Base-by-base conservation (phyloP, 92 coral and sea anemone species). In the Palythoa heliodiscus region DNA sequence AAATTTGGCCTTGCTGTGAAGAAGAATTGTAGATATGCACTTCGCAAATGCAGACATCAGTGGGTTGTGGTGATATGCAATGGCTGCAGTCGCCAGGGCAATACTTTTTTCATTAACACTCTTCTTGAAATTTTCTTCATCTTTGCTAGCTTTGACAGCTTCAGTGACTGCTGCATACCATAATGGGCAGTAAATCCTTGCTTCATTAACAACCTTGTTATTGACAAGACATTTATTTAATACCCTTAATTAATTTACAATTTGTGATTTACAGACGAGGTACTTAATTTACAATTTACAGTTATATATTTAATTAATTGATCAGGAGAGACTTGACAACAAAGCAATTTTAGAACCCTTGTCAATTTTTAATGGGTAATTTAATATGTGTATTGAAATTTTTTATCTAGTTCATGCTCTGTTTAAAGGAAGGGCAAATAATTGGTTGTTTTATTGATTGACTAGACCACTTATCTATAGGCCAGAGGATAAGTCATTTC, bases 81-180 rank as follows among this genome's bases (percentile, higher is more conserved):
- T 86, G n/a, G 55, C 82, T 20, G 89, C 72, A 38, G 83, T 86
- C 48, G 71, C 88, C 24, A 86, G 47, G 53, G 83, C 88, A 20
- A 86, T n/a, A n/a, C n/a, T n/a, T n/a, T n/a, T 19, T 35, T 77
- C 20, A 67, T 86, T 86, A 9, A 70, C 17, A 23, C 68, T 29
- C 5, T 54, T 76, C 7, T 69, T 43, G 2, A 83, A 23, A n/a
- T 69, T 70, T 38, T 60, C 23, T n/a, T 20, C 66, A 48, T 60
- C 15, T 24, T 15, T 55, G 61, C 61, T 47, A 17, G 68, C 71
- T 23, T 53, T 70, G 22, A 70, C 78, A 6, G 87, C 87, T 19
- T 79, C 78, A 14, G 87, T 83, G 14, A 71, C 19, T 24, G 69
- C 58, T 17, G 87, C 70, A 7, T 22, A 54, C 87, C 79, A 83